Evolutionary conservation across 2,888 invertebrate species (phyloP).

Genomic region (Drosophila sordidapex): DNA sequence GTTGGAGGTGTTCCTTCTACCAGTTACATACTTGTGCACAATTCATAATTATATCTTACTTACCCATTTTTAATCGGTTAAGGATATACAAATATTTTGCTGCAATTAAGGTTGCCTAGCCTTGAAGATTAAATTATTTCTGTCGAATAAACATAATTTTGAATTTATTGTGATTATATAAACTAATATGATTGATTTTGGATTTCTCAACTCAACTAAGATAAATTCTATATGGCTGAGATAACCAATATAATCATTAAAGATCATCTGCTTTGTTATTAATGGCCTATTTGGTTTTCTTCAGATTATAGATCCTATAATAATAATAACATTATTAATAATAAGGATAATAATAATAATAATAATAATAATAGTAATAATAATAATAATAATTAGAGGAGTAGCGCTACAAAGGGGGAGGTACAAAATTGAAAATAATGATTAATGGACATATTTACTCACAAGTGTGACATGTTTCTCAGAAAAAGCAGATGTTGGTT

Average conservation of each 20-base stretch:
- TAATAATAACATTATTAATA: no score
- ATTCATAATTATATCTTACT: background rate
- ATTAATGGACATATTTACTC: background rate
- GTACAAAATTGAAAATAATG: background rate
- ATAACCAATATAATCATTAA: background rate
- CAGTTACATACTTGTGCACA: background rate
- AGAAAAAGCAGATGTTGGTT: background rate
- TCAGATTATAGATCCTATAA: background rate
- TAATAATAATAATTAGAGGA: background rate
- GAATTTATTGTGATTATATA: background rate
- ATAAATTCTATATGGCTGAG: background rate
- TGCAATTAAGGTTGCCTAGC: constrained; percentile 17
- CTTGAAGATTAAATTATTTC: background rate
- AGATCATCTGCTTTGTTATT: background rate
- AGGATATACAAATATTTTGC: constrained; percentile 2
- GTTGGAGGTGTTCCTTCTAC: background rate
- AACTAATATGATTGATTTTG: background rate
- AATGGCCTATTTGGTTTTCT: background rate
- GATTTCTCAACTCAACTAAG: no score
- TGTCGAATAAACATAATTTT: background rate
- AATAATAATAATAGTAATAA: background rate
- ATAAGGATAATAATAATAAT: background rate
- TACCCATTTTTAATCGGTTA: background rate
- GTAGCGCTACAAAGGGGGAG: constrained; percentile 2
- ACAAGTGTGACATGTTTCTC: constrained; percentile 29